Percentiles rank a stretch among this genome's conserved stretches.
Evolutionary conservation across 2,113 vertebrate genomes (phyloP).

Genomic region (Echinops telfairi): DNA sequence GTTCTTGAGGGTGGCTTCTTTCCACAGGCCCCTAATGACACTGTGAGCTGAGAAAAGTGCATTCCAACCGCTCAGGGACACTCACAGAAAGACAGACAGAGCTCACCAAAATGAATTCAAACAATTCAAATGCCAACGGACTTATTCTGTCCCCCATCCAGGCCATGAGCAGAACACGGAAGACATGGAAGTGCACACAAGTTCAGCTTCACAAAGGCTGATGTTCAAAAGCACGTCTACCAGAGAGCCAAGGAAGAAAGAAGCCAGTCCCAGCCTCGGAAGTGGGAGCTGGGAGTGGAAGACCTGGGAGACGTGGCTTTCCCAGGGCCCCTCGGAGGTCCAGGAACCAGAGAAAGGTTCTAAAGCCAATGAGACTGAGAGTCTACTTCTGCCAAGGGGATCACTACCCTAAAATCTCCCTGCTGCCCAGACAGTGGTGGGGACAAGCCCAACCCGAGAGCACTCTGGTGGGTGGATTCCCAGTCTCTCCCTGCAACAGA

Average conservation of each 20-base stretch:
- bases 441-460: not conserved
- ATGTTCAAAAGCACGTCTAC: not conserved
- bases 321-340: not conserved
- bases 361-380: not conserved
- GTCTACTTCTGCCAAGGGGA: not conserved
- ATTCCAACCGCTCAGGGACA: not conserved
- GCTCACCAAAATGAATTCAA: not conserved
- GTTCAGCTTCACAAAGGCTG: not conserved
- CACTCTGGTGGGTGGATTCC: not conserved
- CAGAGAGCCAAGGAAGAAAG: too few species aligned
- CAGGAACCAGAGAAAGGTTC: not conserved
- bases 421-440: not conserved
- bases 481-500: too few species aligned
- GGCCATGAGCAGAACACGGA: not conserved
- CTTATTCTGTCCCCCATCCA: not conserved
- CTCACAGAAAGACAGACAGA: not conserved
- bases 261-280: not conserved
- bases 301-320: not conserved
- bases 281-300: not conserved
- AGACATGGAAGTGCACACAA: accelerated
- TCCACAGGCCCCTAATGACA: too few species aligned
- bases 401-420: too few species aligned
- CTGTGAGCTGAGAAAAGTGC: not conserved
- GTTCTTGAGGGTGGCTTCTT: too few species aligned
- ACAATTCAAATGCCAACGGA: not conserved